Evolutionary conservation across 2,113 vertebrate species (phyloP).

Genomic region (Sinocyclocheilus anophthalmus): DNA sequence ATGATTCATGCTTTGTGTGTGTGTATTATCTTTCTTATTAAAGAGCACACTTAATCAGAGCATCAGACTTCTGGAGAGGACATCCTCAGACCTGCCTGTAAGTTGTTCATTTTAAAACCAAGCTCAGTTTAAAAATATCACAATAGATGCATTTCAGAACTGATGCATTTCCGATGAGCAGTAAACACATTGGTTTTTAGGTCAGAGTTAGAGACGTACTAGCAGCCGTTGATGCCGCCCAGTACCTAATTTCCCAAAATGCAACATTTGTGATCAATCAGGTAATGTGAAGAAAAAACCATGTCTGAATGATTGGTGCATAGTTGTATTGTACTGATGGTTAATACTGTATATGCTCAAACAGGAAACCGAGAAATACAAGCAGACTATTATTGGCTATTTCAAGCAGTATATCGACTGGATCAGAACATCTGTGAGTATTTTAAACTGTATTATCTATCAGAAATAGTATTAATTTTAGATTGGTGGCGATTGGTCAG

Average conservation of each 20-base stretch:
- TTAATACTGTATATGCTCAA: neutral
- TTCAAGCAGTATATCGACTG: conserved; percentile 87
- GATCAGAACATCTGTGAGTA: conserved; percentile 88
- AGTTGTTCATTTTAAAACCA: conserved; percentile 55
- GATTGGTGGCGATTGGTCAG: neutral
- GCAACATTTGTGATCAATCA: conserved; percentile 77
- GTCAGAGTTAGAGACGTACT: conserved; percentile 78
- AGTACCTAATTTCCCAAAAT: conserved; percentile 83
- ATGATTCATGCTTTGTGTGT: conserved; percentile 5
- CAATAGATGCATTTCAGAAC: neutral
- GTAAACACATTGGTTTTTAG: conserved; percentile 65
- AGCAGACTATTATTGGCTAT: conserved; percentile 80
- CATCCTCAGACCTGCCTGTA: conserved; percentile 79
- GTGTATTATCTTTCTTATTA: conserved; percentile 24
- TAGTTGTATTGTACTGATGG: neutral
- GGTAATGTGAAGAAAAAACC: conserved; percentile 67
- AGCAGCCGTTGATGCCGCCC: conserved; percentile 78
- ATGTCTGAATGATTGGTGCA: neutral
- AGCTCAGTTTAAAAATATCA: neutral
- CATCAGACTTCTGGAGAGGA: conserved; percentile 80
- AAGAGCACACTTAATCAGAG: conserved; percentile 83
- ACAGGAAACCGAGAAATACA: conserved; percentile 86
- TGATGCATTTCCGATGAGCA: neutral
- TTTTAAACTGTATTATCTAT: neutral
- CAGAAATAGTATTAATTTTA: neutral